phyloP scores from a whole-genome alignment of 2,113 vertebrate genomes.

The Poecile atricapillus region DNA sequence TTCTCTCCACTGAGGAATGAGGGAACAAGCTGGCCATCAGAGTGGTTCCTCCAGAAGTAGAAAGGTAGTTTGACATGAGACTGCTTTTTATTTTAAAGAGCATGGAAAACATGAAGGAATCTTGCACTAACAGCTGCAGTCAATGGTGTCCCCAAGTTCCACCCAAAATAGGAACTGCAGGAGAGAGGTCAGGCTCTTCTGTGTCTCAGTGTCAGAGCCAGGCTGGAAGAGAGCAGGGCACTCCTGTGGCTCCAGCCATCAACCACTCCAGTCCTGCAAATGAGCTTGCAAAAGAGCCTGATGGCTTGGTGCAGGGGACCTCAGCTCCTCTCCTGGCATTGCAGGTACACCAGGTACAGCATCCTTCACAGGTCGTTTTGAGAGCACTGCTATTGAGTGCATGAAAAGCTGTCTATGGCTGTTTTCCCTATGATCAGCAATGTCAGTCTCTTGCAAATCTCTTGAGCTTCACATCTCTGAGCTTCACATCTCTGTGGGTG shows the following conservation, averaged over 20 bases:
- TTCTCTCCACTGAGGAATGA: background rate
- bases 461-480: background rate
- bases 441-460: background rate
- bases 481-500: background rate
- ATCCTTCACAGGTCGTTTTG: background rate
- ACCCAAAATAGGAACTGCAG: background rate
- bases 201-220: background rate
- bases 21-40: background rate
- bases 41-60: background rate
- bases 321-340: background rate
- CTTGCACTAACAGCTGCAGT: background rate
- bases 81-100: background rate
- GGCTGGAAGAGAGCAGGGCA: background rate
- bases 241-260: background rate
- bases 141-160: background rate
- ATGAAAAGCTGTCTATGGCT: background rate
- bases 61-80: background rate
- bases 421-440: background rate
- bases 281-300: background rate
- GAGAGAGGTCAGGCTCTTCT: background rate
- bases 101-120: background rate
- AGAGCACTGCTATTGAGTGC: background rate
- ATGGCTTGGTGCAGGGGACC: background rate
- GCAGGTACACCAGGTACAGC: background rate
- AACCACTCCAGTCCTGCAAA: background rate